Evolutionary conservation across 2,797 vertebrate species (phyloP).

Genomic region (Sarcoramphus papa): DNA sequence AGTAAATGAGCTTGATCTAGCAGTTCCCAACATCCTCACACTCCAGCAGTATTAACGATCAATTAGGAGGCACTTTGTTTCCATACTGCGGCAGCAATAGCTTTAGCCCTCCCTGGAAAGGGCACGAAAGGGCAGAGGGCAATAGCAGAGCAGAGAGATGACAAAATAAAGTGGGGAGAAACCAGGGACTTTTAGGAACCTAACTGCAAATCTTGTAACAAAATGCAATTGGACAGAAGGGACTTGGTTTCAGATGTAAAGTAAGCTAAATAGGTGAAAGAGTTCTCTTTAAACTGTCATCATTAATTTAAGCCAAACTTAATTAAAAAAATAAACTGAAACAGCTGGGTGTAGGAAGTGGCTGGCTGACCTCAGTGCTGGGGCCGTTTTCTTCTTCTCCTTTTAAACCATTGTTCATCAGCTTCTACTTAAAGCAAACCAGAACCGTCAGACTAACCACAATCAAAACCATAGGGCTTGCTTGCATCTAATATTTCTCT

Average conservation of each 20-base stretch:
- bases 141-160: slow-evolving; percentile 20
- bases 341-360: slow-evolving; percentile 63
- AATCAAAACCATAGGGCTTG: slow-evolving; percentile 49
- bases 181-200: slow-evolving; percentile 1
- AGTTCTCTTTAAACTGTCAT: slow-evolving; percentile 63
- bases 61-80: slow-evolving; percentile 59
- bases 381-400: slow-evolving; percentile 44
- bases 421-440: slow-evolving; percentile 57
- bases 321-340: slow-evolving; percentile 67
- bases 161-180: slow-evolving; percentile 33
- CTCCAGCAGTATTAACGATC: slow-evolving; percentile 41
- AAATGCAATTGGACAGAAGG: slow-evolving; percentile 50
- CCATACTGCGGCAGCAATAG: not conserved
- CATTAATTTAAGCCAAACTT: slow-evolving; percentile 63
- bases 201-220: slow-evolving; percentile 32
- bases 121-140: slow-evolving; percentile 35
- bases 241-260: slow-evolving; percentile 53
- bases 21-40: slow-evolving; percentile 33
- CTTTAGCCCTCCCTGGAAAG: slow-evolving; percentile 33
- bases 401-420: slow-evolving; percentile 54
- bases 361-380: slow-evolving; percentile 45
- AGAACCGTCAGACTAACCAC: slow-evolving; percentile 35
- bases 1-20: slow-evolving; percentile 36
- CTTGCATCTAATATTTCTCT: slow-evolving; percentile 4
- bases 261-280: slow-evolving; percentile 56